A percentile compares a stretch with the other conserved stretches of the same genome.
These are phyloP conservation scores for Lymantria dispar DNA, from an alignment of 2,888 invertebrate genomes.

Conservation along the genomic window DNA sequence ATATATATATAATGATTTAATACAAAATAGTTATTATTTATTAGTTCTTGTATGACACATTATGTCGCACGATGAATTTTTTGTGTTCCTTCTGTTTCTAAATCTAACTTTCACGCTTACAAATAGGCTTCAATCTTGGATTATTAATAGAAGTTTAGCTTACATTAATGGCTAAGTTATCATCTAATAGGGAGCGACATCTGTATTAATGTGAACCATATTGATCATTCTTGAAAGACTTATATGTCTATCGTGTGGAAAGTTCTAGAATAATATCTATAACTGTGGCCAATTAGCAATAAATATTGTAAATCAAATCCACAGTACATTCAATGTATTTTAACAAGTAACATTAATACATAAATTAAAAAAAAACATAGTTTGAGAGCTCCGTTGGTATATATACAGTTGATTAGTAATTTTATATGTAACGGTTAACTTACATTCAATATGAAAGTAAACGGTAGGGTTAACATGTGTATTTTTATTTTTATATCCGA, in stretches of 20 bases:
- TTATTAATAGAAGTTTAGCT: conserved; percentile 31
- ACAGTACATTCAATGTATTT: conserved; percentile 28
- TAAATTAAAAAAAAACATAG: conserved; percentile 26
- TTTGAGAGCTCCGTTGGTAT: conserved; percentile 16
- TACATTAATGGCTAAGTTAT: conserved; percentile 18
- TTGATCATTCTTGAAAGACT: too few species aligned
- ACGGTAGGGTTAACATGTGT: conserved; percentile 47
- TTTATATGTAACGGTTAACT: conserved; percentile 43
- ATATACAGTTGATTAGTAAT: conserved; percentile 29
- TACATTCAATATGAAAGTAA: conserved; percentile 33
- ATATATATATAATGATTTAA: not conserved
- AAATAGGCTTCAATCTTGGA: conserved; percentile 37
- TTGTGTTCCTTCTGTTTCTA: conserved; percentile 44
- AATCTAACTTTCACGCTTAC: conserved; percentile 51
- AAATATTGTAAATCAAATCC: conserved; percentile 32
- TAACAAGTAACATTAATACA: conserved; percentile 14
- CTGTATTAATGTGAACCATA: conserved; percentile 43
- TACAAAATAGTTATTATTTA: conserved; percentile 1
- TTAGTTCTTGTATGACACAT: conserved; percentile 24
- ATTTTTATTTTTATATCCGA: conserved; percentile 77
- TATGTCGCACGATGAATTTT: conserved; percentile 37
- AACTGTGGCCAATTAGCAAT: conserved; percentile 35
- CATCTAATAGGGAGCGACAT: conserved; percentile 23
- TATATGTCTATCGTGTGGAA: not conserved
- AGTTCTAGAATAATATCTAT: conserved; percentile 20